Evolutionary conservation across 1,140 invertebrate species (phyloP), one percentile per base, ranked within the genome.

Genomic region (Heliconius congener): DNA sequence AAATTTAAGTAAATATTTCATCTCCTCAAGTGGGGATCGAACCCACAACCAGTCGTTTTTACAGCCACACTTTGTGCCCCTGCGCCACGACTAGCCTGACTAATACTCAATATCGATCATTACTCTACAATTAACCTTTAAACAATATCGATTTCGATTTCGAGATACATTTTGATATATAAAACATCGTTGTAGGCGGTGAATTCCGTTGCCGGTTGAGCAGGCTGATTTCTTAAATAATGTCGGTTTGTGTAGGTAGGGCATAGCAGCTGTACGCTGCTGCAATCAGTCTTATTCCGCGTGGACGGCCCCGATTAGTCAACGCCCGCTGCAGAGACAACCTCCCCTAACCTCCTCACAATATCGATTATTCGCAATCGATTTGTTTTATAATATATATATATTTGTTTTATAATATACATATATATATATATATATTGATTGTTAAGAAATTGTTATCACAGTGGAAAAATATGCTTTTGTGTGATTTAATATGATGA

Each of bases 211-310:
- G 87, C 90, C 91, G 90, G 90, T 89, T 81, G 86, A 90, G 86
- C 88, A 83, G 83, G 89, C 92, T 92, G 90, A 93, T 92, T 94
- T 93, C 91, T 93, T 93, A 93, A 94, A 93, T 92, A 94, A 93
- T 93, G 92, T 93, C 88, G 91, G 90, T 90, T 89, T 91, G 87
- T 90, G 90, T 91, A 91, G 89, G 89, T 88, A 91, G 90, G 88
- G 88, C 87, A 90, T 86, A 91, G 91, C 80, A 76, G 88, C 85
- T 87, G 87, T 89, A 87, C 88, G 83, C 82, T 80, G 86, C 78
- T 86, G 92, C 91, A 91, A 94, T 94, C 92, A 93, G 88, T 94
- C 92, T 93, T 93, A 92, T 93, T 94, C 92, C 93, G 87, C 88
- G 91, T 90, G 90, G 93, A 93, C 93, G 92, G 88, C 87, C 86